Evolutionary conservation across 2,888 invertebrate species (phyloP), one percentile per base, ranked within the genome.

Genomic region (Ennomos fuscantarius): DNA sequence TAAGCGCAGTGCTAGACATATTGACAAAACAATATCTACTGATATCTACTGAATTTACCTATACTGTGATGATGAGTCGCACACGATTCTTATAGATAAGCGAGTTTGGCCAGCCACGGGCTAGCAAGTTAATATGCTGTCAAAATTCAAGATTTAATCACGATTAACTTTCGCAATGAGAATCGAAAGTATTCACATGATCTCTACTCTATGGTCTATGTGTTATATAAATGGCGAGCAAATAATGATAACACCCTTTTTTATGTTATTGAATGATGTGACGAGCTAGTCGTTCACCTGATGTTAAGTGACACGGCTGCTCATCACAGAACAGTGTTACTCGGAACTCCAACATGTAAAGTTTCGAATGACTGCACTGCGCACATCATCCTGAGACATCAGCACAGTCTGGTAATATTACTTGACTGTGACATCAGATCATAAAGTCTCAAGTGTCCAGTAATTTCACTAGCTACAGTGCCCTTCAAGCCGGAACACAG

Each of bases 191-290:
- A 34, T 40, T 35, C 44, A 44, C 44, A 41, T 43, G 11, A 0
- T n/a, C n/a, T n/a, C 24, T 31, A 13, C n/a, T 37, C 63, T 65
- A 68, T 62, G 67, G 46, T 51, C 32, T 54, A 59, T 50, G 13
- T 10, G 49, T 41, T 46, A 46, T 36, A 32, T 55, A 49, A 39
- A 36, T 42, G 13, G 60, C 10, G 31, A 40, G 41, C 15, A 42
- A 42, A 15, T 49, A 50, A 24, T 36, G 24, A 61, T 62, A 66
- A 68, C 69, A 9, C 13, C 24, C n/a, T n/a, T n/a, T n/a, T n/a
- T n/a, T n/a, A n/a, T n/a, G n/a, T n/a, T n/a, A n/a, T n/a, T n/a
- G n/a, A n/a, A n/a, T n/a, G n/a, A n/a, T n/a, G n/a, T n/a, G n/a
- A n/a, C n/a, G n/a, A n/a, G n/a, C n/a, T n/a, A n/a, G n/a, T n/a